Evolutionary conservation across 2,113 vertebrate species (phyloP).

Genomic region (Tautogolabrus adspersus): DNA sequence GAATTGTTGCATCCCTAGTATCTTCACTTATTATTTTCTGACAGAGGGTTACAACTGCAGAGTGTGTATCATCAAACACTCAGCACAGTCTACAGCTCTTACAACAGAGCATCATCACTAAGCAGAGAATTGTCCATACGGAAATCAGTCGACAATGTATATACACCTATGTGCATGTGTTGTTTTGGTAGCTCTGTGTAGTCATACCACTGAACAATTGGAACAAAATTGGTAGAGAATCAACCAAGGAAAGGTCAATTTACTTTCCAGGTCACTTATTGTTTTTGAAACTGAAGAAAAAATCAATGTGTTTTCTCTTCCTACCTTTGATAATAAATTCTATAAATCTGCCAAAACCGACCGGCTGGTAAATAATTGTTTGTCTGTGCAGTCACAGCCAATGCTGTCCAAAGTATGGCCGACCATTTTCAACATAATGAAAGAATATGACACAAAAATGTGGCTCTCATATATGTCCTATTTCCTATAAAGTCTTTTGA

Average conservation of each 20-base stretch:
- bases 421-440: not conserved
- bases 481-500: slow-evolving; percentile 2
- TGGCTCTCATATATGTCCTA: not conserved
- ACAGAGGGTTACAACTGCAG: no score
- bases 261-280: not conserved
- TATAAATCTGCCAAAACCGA: not conserved
- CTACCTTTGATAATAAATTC: not conserved
- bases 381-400: not conserved
- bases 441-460: not conserved
- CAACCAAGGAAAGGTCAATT: not conserved
- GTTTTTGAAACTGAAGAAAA: not conserved
- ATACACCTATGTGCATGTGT: not conserved
- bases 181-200: not conserved
- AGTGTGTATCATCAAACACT: no score
- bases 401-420: not conserved
- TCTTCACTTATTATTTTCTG: no score
- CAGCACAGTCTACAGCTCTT: no score
- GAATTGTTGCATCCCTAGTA: no score
- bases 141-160: not conserved
- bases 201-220: not conserved
- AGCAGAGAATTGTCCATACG: not conserved
- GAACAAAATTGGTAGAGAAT: not conserved
- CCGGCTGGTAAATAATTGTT: not conserved
- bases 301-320: not conserved
- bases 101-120: no score